Evolutionary conservation across 2,888 invertebrate species (phyloP), one percentile per base, ranked within the genome.

Genomic region (Himalopsyche tibetana): DNA sequence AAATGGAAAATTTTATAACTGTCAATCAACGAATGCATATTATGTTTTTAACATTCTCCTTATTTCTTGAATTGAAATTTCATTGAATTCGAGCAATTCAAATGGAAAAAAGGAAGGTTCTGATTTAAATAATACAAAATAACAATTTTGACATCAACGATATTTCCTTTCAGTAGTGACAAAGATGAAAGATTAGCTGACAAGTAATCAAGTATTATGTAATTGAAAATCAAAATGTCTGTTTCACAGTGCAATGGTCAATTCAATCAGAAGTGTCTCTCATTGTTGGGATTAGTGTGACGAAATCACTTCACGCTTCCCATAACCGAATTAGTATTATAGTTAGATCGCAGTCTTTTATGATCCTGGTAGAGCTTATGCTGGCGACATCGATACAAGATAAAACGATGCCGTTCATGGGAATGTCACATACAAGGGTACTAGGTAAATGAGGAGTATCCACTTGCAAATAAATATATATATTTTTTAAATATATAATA

Each of bases 271-370:
- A 74, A 38, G 6, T 74, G 36, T 74, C 36, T 74, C 74, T 74
- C 38, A 74, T 74, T 74, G 74, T 74, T 15, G 15, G 28, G 55
- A 82, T 82, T 82, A 82, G 55, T 38, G 82, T 82, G 82, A 55
- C 82, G 55, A 82, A 82, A 82, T 55, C 82, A 82, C 36, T 82
- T 82, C 55, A 82, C 51, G 82, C 51, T 82, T 55, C 82, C 45
- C 17, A 82, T 82, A 82, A 82, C 55, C 38, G 82, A 82, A 82
- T 82, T 82, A 82, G 82, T 82, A 28, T 28, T 28, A 28, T 28
- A 55, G 55, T 15, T 15, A 74, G 74, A 74, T 74, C 28, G 51
- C 12, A 74, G 74, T 36, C 74, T 74, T 63, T 74, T 74, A 74
- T 74, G 11, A 74, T 36, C 74, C 74, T 74, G 2, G 28, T 74